Evolutionary conservation across 1,140 invertebrate genomes (phyloP).

Genomic region (Ectropis grisescens): DNA sequence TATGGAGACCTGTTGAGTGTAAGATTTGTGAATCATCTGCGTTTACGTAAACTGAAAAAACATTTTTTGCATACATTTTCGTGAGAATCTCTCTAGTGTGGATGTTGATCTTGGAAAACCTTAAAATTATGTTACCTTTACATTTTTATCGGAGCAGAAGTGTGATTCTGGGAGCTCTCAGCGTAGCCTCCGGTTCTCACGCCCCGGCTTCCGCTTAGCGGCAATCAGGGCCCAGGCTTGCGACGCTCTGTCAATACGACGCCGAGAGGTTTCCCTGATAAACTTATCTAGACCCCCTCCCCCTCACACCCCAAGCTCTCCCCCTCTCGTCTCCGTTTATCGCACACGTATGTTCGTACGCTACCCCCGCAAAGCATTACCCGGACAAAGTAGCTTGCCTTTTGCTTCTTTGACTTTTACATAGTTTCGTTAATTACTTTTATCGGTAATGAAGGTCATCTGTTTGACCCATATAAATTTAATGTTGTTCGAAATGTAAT

Average conservation of each 20-base stretch:
- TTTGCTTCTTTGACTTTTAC: constrained; percentile 26
- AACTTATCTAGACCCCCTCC: constrained; percentile 50
- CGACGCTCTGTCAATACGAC: constrained; percentile 62
- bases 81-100: too few species aligned
- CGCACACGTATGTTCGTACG: constrained; percentile 44
- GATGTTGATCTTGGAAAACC: too few species aligned
- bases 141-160: constrained; percentile 21
- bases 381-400: constrained; percentile 24
- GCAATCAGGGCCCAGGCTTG: constrained; percentile 55
- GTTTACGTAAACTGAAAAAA: constrained; percentile 21
- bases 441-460: too few species aligned
- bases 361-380: constrained; percentile 27
- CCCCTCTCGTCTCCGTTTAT: constrained; percentile 46
- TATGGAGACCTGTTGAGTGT: constrained; percentile 58
- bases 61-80: too few species aligned
- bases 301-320: constrained; percentile 13
- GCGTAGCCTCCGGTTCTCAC: constrained; percentile 41
- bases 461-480: too few species aligned
- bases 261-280: constrained; percentile 63
- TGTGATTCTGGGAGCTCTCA: constrained; percentile 29
- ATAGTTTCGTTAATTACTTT: constrained; percentile 11
- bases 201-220: constrained; percentile 48
- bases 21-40: constrained; percentile 51
- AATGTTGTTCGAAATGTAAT: too few species aligned
- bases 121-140: constrained; percentile 3